Conservation (phyloP, 1,140 invertebrate genomes). For the Drosophila murphyi region DNA sequence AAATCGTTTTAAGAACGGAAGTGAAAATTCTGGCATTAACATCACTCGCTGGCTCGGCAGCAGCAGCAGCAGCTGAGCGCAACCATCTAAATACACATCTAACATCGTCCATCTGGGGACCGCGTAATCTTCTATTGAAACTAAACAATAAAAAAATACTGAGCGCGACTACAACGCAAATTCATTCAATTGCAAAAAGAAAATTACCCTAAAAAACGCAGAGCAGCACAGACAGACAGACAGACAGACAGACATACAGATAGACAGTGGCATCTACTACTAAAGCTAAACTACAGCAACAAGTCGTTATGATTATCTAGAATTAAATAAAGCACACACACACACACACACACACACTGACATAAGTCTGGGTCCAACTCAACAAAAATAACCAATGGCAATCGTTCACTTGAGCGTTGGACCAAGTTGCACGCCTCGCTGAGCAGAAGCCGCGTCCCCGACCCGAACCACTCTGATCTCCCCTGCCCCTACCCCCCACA, state of each 20-base stretch:
- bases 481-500: neutral
- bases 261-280: conserved; percentile 23
- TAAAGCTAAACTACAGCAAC: conserved; percentile 55
- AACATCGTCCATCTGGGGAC: conserved; percentile 57
- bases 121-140: conserved; percentile 77
- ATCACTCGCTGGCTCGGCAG: neutral
- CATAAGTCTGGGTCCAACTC: conserved; percentile 38
- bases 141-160: conserved; percentile 59
- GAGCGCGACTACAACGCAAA: conserved; percentile 71
- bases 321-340: conserved; percentile 78
- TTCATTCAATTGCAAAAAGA: conserved; percentile 84
- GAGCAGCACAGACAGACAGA: conserved; percentile 5
- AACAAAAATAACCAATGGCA: conserved; percentile 66
- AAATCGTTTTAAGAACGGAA: conserved; percentile 83
- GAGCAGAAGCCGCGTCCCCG: conserved; percentile 59
- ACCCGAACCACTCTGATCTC: conserved; percentile 26
- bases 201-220: conserved; percentile 78
- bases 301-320: conserved; percentile 82
- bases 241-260: conserved; percentile 18
- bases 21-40: conserved; percentile 74
- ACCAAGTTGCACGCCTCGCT: conserved; percentile 83
- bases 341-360: conserved; percentile 13
- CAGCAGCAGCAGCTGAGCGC: conserved; percentile 68
- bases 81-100: conserved; percentile 81
- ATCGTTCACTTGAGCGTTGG: conserved; percentile 66